Evolutionary conservation across 1,140 invertebrate genomes (phyloP).

Genomic region (Neodiprion virginianus): DNA sequence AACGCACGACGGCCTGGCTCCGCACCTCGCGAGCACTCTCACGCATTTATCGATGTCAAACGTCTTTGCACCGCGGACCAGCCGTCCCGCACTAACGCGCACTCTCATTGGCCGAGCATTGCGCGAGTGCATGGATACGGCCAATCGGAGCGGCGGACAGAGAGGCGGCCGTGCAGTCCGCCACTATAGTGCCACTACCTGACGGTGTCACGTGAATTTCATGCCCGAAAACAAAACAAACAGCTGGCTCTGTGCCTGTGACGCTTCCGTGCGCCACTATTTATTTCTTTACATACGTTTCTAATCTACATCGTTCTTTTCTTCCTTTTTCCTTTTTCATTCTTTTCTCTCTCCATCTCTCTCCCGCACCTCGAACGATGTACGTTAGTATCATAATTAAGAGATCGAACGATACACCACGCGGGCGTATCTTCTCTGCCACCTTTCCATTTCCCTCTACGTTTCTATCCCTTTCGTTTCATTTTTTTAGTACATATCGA

Average conservation of each 20-base stretch:
- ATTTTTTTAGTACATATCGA: not conserved
- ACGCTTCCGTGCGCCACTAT: constrained; percentile 22
- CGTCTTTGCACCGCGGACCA: constrained; percentile 47
- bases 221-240: constrained; percentile 61
- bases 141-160: constrained; percentile 42
- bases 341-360: no score
- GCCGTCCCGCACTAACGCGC: constrained; percentile 37
- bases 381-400: no score
- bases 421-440: no score
- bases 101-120: constrained; percentile 39
- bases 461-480: not conserved
- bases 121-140: constrained; percentile 35
- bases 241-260: constrained; percentile 46
- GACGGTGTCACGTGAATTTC: constrained; percentile 56
- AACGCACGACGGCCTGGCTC: constrained; percentile 48
- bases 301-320: no score
- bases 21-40: constrained; percentile 55
- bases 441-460: not conserved
- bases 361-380: no score
- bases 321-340: no score
- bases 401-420: no score
- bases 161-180: constrained; percentile 37
- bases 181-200: constrained; percentile 34
- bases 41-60: constrained; percentile 61
- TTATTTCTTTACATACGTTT: not conserved